Evolutionary conservation across 2,888 invertebrate species (phyloP).

Genomic region (Scaptomyza polygonia): DNA sequence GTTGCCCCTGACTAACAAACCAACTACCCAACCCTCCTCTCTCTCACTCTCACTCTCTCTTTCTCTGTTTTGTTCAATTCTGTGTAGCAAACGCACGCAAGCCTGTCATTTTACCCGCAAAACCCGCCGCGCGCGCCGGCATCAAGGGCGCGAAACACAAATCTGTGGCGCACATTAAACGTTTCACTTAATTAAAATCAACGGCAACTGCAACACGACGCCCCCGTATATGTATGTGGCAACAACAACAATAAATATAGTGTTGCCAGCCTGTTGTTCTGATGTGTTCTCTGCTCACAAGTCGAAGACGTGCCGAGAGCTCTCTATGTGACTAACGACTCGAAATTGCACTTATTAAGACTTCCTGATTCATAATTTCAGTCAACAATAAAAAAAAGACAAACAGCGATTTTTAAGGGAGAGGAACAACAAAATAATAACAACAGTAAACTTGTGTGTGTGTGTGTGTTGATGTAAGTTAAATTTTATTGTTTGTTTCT

Average conservation of each 20-base stretch:
- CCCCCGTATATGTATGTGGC: slow-evolving; percentile 51
- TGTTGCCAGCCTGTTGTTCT: slow-evolving; percentile 10
- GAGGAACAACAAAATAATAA: slow-evolving; percentile 14
- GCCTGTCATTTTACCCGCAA: not conserved
- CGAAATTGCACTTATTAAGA: slow-evolving; percentile 80
- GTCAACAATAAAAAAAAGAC: slow-evolving; percentile 38
- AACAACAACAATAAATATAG: slow-evolving; percentile 14
- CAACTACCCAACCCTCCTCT: not conserved
- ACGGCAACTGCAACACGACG: slow-evolving; percentile 58
- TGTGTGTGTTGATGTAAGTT: not conserved
- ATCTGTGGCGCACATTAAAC: slow-evolving; percentile 74
- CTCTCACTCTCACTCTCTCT: no score
- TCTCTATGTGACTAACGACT: slow-evolving; percentile 69
- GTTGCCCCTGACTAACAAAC: slow-evolving; percentile 14
- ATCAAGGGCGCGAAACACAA: slow-evolving; percentile 63
- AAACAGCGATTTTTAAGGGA: slow-evolving; percentile 28
- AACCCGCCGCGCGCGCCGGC: slow-evolving; percentile 43
- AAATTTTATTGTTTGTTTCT: not conserved
- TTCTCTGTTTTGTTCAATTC: no score
- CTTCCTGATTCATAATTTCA: slow-evolving; percentile 80
- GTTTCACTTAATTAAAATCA: slow-evolving; percentile 75
- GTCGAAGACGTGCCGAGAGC: slow-evolving; percentile 41
- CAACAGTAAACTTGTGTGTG: slow-evolving; percentile 5
- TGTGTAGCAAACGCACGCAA: not conserved
- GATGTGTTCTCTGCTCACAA: slow-evolving; percentile 1